Evolutionary conservation across 2,888 invertebrate species (phyloP).

Genomic region (Chloroclysta siterata): DNA sequence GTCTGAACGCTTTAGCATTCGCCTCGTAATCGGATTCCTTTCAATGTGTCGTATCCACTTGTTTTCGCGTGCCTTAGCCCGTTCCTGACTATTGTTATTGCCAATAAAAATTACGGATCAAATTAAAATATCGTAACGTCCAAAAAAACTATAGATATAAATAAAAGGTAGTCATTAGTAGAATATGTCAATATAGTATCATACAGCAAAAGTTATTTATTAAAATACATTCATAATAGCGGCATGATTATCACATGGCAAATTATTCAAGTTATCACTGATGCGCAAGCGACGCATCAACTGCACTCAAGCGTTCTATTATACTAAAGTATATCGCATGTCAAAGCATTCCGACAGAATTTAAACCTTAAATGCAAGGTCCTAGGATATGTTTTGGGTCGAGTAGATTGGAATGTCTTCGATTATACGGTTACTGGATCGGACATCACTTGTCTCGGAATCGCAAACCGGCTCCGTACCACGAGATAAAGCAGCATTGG

Average conservation of each 20-base stretch:
- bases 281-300: slow-evolving; percentile 51
- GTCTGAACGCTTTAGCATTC: slow-evolving; percentile 56
- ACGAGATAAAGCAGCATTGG: slow-evolving; percentile 56
- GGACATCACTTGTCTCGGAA: slow-evolving; percentile 51
- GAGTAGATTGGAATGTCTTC: slow-evolving; percentile 31
- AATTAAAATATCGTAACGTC: neutral
- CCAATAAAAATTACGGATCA: slow-evolving; percentile 8
- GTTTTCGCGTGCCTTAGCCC: slow-evolving; percentile 33
- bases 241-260: slow-evolving; percentile 59
- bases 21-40: slow-evolving; percentile 51
- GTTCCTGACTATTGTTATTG: slow-evolving; percentile 22
- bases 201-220: neutral
- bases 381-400: slow-evolving; percentile 18
- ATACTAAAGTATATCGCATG: slow-evolving; percentile 25
- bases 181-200: neutral
- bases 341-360: slow-evolving; percentile 17
- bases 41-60: slow-evolving; percentile 49
- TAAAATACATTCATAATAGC: slow-evolving; percentile 46
- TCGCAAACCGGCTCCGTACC: slow-evolving; percentile 47
- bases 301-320: slow-evolving; percentile 32
- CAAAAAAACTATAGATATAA: too few species aligned
- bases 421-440: slow-evolving; percentile 56
- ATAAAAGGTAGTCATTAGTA: too few species aligned
- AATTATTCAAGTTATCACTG: slow-evolving; percentile 62
- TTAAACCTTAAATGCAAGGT: slow-evolving; percentile 24